Evolutionary conservation across 2,113 vertebrate species (phyloP).

Genomic region (Zosterops pallidus): DNA sequence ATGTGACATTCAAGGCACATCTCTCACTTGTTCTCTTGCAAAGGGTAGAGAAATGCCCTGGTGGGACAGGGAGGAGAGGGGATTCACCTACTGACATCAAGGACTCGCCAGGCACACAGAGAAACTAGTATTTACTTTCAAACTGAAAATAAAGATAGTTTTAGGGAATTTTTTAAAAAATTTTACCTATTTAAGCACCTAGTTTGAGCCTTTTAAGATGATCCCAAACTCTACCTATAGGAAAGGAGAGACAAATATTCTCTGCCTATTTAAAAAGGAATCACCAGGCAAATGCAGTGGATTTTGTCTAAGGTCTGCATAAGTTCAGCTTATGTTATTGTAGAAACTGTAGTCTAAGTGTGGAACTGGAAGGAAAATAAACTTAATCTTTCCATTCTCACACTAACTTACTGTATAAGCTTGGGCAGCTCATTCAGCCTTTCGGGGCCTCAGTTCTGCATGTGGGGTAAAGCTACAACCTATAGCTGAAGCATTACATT

Average conservation of each 20-base stretch:
- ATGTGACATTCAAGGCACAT: not conserved
- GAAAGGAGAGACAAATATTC: not conserved
- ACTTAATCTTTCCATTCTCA: not conserved
- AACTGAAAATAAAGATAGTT: not conserved
- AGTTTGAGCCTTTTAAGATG: not conserved
- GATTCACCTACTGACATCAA: not conserved
- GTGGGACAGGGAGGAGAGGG: not conserved
- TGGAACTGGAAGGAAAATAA: not conserved
- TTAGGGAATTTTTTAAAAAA: not conserved
- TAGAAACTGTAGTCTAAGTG: not conserved
- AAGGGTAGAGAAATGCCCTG: not conserved
- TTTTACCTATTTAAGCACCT: not conserved
- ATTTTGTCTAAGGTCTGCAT: not conserved
- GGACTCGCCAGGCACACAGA: not conserved
- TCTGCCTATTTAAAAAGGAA: not conserved
- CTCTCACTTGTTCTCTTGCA: fast-evolving
- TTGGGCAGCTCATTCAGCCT: not conserved
- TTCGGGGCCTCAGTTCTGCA: not conserved
- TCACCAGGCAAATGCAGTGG: not conserved
- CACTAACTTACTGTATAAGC: not conserved
- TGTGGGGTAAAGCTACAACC: not conserved
- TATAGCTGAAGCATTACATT: not conserved
- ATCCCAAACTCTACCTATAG: not conserved
- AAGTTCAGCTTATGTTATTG: not conserved
- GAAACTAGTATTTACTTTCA: not conserved